phyloP scores from a whole-genome alignment of 2,113 vertebrate species.

The Takifugu bimaculatus region DNA sequence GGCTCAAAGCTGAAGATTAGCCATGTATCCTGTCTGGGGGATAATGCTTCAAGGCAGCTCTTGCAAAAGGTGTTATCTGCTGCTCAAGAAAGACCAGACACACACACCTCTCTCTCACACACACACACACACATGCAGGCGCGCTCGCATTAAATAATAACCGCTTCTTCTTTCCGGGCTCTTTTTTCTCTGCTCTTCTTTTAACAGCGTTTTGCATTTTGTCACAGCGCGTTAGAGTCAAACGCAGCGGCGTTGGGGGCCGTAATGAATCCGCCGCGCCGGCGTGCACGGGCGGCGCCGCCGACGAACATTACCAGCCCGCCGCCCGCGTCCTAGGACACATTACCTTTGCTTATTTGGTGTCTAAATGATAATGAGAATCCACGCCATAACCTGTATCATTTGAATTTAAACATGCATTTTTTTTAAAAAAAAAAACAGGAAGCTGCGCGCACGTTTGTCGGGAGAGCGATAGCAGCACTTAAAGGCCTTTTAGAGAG shows the following conservation, averaged over 20 bases:
- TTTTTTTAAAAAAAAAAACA: conserved; percentile 38
- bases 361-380: conserved; percentile 81
- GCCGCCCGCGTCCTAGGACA: conserved; percentile 68
- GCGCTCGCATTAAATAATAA: conserved; percentile 69
- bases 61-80: conserved; percentile 77
- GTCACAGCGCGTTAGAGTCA: conserved; percentile 78
- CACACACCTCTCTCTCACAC: conserved; percentile 19
- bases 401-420: conserved; percentile 72
- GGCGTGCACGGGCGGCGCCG: conserved; percentile 70
- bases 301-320: conserved; percentile 66
- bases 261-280: conserved; percentile 72
- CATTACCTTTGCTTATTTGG: conserved; percentile 78
- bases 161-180: conserved; percentile 56
- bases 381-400: conserved; percentile 75
- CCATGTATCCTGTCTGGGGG: conserved; percentile 76
- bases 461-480: conserved; percentile 22
- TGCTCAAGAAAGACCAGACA: conserved; percentile 50
- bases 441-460: neutral
- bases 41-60: conserved; percentile 78
- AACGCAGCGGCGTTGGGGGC: conserved; percentile 34
- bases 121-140: conserved; percentile 22
- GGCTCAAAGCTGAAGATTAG: conserved; percentile 77
- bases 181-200: conserved; percentile 51
- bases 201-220: conserved; percentile 77
- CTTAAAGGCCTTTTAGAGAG: conserved; percentile 68